Evolutionary conservation across 2,888 invertebrate species (phyloP).

Genomic region (Heteromurus nitidus): DNA sequence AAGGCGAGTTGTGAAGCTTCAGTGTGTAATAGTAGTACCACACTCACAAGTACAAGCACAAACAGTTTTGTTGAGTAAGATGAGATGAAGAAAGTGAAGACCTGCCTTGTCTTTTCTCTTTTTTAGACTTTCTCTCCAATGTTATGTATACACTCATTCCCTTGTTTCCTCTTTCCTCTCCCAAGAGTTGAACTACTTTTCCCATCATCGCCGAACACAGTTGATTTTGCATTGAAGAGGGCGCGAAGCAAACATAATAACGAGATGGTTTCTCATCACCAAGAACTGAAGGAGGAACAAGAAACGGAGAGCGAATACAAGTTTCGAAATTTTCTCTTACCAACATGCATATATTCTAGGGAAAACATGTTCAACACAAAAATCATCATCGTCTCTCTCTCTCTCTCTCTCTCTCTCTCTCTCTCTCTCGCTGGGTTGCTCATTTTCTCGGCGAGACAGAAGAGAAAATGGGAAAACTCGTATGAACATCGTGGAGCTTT

Average conservation of each 20-base stretch:
- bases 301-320: constrained; percentile 17
- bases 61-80: constrained; percentile 48
- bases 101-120: neutral
- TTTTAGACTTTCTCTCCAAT: neutral
- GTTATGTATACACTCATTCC: constrained; percentile 19
- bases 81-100: constrained; percentile 49
- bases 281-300: neutral
- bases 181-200: constrained; percentile 14
- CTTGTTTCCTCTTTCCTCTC: constrained; percentile 6
- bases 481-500: neutral
- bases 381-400: no score
- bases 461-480: constrained; percentile 6
- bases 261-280: constrained; percentile 15
- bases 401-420: no score
- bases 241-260: constrained; percentile 56
- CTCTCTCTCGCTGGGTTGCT: neutral
- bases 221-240: constrained; percentile 58
- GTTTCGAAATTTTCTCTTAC: constrained; percentile 35
- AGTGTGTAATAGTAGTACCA: constrained; percentile 48
- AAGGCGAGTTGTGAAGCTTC: constrained; percentile 18
- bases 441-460: no score
- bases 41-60: constrained; percentile 41
- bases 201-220: no score
- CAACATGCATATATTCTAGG: neutral
- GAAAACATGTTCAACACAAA: no score